Evolutionary conservation across 1,140 invertebrate genomes (phyloP).

Genomic region (Apis laboriosa): DNA sequence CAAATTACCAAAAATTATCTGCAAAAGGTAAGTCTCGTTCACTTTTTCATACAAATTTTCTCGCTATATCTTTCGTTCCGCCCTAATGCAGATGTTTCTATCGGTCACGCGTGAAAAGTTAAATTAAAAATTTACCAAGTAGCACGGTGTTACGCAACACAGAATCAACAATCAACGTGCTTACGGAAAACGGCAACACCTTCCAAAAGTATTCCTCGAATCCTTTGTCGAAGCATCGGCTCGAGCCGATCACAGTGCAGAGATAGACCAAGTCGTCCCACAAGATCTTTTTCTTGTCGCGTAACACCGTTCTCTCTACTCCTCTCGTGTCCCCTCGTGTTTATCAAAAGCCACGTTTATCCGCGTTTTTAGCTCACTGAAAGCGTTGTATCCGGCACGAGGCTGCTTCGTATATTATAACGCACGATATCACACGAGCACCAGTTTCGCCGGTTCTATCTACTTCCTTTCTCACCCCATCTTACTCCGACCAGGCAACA

Average conservation of each 20-base stretch:
- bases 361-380: not conserved
- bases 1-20: no score
- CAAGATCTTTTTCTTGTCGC: not conserved
- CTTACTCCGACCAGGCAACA: constrained; percentile 26
- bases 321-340: not conserved
- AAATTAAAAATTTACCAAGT: not conserved
- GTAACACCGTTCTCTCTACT: not conserved
- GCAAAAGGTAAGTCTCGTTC: no score
- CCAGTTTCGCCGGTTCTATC: not conserved
- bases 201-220: not conserved
- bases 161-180: not conserved
- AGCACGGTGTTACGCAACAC: constrained; percentile 9
- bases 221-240: not conserved
- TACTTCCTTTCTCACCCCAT: constrained; percentile 42
- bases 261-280: not conserved
- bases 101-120: not conserved
- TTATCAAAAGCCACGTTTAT: not conserved
- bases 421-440: not conserved
- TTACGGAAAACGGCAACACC: not conserved
- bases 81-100: not conserved
- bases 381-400: not conserved
- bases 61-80: no score
- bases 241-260: not conserved
- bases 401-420: not conserved
- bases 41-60: no score